Base-by-base conservation (phyloP, 2,888 invertebrate species). In the Cantharis rustica region DNA sequence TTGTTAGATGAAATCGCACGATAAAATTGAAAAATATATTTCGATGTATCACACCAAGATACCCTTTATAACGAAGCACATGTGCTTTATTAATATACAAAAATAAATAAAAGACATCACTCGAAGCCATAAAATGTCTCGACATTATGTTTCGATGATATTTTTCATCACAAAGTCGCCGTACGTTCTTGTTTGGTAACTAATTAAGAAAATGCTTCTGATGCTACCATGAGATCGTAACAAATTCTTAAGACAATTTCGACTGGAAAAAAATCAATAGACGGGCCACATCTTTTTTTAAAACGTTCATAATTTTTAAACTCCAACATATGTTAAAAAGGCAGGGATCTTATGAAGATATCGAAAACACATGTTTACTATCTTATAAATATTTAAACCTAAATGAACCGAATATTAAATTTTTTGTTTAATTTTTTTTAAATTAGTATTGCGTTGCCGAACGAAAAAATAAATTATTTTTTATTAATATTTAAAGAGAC, bases 361-460 rank as follows among this genome's bases (percentile, higher is more conserved):
- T 80, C 79, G 80, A 77, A 80, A 80, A 79, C 80, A 80, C 74
- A 79, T 80, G 80, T 76, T 80, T 47, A n/a, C 17, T 16, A 71
- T 63, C 68, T 16, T 61, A 73, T 75, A 79, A 72, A 71, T 63
- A 71, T 77, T 70, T 62, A 26, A 72, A 69, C 68, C 68, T 63
- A 76, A 70, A 68, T 68, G 68, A 20, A 64, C 20, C 64, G 47
- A 47, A 47, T 47, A 47, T 47, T 47, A 47, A 47, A 66, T 23
- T 23, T 66, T 66, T 27, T 27, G 10, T 27, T 27, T 3, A 3
- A 11, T 11, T 11, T 27, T 11, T 66, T 20, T 20, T n/a, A 66
- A 20, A 20, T 66, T 23, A 23, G n/a, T 20, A 20, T 20, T n/a
- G 64, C 64, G 20, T 20, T 47, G 16, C 16, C 1, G 63, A 11